phyloP scores from a whole-genome alignment of 2,113 vertebrate genomes.

The Diglossa brunneiventris region DNA sequence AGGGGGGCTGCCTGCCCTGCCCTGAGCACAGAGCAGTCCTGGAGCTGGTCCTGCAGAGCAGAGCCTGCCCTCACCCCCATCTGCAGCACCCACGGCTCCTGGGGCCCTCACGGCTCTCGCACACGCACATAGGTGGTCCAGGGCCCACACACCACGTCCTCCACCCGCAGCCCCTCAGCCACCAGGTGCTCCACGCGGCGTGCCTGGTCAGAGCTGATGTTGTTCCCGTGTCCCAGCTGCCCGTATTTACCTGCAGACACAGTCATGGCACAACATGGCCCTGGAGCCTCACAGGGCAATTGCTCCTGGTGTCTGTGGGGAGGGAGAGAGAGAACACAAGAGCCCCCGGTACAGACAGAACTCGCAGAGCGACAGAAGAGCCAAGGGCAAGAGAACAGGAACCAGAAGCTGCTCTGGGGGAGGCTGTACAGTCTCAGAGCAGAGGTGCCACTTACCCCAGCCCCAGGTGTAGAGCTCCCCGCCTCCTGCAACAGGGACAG shows the following conservation, averaged over 20 bases:
- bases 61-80: neutral
- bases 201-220: conserved; percentile 78
- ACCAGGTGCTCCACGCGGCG: conserved; percentile 76
- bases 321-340: neutral
- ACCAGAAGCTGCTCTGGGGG: neutral
- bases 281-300: rapidly evolving
- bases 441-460: conserved; percentile 84
- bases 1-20: too few species aligned
- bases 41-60: neutral
- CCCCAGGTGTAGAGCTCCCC: conserved; percentile 95
- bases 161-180: conserved; percentile 58
- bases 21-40: rapidly evolving
- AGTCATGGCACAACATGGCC: rapidly evolving
- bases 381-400: neutral
- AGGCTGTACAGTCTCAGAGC: rapidly evolving
- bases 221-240: conserved; percentile 85
- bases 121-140: conserved; percentile 89
- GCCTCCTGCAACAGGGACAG: conserved; percentile 69
- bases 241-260: conserved; percentile 84
- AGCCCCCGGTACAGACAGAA: rapidly evolving
- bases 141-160: conserved; percentile 83
- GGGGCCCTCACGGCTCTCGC: rapidly evolving
- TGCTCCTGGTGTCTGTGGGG: rapidly evolving
- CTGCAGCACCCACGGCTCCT: rapidly evolving
- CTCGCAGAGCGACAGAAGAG: rapidly evolving